phyloP scores from a whole-genome alignment of 2,113 vertebrate species.

The Colius striatus region DNA sequence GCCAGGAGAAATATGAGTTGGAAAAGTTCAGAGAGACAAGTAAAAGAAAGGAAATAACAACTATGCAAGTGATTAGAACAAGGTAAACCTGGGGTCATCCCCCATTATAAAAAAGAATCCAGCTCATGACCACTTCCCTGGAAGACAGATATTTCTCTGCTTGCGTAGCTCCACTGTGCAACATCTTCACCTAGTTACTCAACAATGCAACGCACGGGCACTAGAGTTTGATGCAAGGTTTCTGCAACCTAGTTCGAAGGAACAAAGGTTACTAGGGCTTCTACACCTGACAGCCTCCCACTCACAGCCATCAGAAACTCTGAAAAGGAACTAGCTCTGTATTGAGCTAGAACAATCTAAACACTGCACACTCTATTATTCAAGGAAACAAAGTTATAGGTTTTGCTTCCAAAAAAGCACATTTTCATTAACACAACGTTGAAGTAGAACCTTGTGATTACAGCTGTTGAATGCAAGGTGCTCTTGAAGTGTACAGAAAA shows the following conservation, averaged over 20 bases:
- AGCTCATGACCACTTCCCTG: background rate
- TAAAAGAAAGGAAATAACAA: background rate
- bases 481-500: background rate
- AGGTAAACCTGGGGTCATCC: background rate
- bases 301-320: background rate
- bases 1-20: background rate
- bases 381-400: background rate
- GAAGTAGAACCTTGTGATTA: background rate
- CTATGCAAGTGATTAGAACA: background rate
- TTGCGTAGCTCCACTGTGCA: background rate
- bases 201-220: rapidly evolving
- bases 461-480: background rate
- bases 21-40: background rate
- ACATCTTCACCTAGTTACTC: background rate
- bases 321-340: background rate
- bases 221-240: background rate
- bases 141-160: background rate
- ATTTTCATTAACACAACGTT: background rate
- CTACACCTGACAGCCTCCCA: background rate
- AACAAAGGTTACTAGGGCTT: slow-evolving; percentile 9
- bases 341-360: background rate
- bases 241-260: slow-evolving; percentile 21
- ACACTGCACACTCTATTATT: background rate
- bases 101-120: background rate
- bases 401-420: background rate